phyloP scores from a whole-genome alignment of 92 coral and sea anemone species.

The Phenganax subtilis region DNA sequence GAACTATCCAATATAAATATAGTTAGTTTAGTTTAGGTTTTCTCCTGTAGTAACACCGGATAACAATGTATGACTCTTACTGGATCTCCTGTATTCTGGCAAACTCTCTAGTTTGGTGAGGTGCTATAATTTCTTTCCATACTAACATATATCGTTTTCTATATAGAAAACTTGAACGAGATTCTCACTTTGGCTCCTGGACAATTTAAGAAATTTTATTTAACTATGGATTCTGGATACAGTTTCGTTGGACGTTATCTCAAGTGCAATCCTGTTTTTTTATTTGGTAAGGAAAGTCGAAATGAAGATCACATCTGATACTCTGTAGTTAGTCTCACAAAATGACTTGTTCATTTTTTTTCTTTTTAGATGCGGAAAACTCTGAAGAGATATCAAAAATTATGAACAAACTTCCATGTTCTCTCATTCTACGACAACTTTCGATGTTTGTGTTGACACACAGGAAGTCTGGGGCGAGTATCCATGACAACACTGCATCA shows the following conservation, averaged over 20 bases:
- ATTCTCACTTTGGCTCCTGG: neutral
- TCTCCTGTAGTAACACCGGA: no score
- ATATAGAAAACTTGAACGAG: neutral
- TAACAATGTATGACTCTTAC: no score
- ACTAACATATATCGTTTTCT: neutral
- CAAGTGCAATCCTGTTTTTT: slow-evolving; percentile 24
- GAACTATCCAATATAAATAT: no score
- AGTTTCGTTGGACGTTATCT: neutral
- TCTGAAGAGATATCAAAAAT: neutral
- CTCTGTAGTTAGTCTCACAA: neutral
- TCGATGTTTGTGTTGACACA: slow-evolving; percentile 17
- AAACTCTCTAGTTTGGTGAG: no score
- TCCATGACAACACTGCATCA: neutral
- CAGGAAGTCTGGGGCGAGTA: slow-evolving; percentile 10
- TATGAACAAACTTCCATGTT: slow-evolving; percentile 3
- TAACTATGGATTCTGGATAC: neutral
- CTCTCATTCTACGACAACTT: slow-evolving; percentile 31
- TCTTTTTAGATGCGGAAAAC: slow-evolving; percentile 1
- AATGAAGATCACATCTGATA: no score
- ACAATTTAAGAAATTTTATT: neutral
- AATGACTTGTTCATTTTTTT: neutral
- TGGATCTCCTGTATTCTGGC: no score
- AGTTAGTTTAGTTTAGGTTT: no score
- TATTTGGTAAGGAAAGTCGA: slow-evolving; percentile 15
- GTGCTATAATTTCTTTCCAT: neutral